Evolutionary conservation across 2,888 invertebrate genomes (phyloP), one percentile per base, ranked within the genome.

Genomic region (Sesia apiformis): DNA sequence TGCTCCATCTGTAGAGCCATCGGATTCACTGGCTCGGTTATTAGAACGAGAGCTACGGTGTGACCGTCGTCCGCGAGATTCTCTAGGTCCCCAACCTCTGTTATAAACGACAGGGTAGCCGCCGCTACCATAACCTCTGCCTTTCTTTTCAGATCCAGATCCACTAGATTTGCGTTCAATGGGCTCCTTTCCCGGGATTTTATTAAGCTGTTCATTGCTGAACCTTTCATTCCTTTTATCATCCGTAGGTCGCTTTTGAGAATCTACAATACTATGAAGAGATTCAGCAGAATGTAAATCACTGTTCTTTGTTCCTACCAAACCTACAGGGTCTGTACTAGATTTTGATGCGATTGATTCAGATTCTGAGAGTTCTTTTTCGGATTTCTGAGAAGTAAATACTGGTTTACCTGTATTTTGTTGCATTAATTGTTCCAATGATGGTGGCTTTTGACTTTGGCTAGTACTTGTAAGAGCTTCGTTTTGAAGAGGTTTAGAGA

Each of bases 1-100:
- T 39, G 92, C 86, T 61, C 94, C 94, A 59, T 95, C 95, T 3
- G 93, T 93, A 38, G 95, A 94, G 43, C 93, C 93, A 66, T 95
- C 95, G 0, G 94, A 94, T 70, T 95, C 95, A 7, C 94, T 94
- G 8, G 87, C 88, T 64, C 88, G 75, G 59, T 84, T 85, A 60
- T 87, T 84, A 56, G 87, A 87, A 67, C 71, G 87, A 5, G 87
- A 86, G 70, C 66, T 90, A 63, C 81, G 90, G 74, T 71, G 89
- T 74, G 73, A 89, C 68, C 76, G 91, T 68, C 86, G 90, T 71
- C 76, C 91, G 76, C 78, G 90, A 71, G 85, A 80, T 64, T 87
- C 84, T 63, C 85, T 83, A 50, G 86, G 76, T 49, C 90, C 89
- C 82, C 88, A 84, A 60, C 89, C 87, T 61, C 90, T 82, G 56